Percentiles rank a stretch among this genome's conserved stretches.
phyloP scores from a whole-genome alignment of 1,140 invertebrate genomes.

The Chionoecetes opilio region DNA sequence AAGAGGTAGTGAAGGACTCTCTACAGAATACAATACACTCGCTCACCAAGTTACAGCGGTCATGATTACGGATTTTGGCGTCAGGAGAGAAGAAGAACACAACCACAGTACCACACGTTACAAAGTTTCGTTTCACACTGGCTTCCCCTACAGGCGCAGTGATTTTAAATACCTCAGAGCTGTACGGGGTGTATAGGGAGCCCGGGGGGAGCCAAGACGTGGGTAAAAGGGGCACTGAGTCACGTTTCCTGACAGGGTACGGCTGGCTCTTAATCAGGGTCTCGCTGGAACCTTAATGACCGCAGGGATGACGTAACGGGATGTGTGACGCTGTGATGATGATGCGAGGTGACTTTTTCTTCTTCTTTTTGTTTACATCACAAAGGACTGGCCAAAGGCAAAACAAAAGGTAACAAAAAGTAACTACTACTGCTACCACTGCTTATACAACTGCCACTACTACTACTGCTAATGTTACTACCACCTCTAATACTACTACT shows the following conservation, averaged over 20 bases:
- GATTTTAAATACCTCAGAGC: conserved; percentile 30
- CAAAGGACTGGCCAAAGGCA: too few relatives aligned
- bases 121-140: not conserved
- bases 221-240: not conserved
- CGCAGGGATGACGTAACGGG: too few relatives aligned
- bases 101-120: not conserved
- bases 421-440: too few relatives aligned
- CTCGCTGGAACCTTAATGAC: too few relatives aligned
- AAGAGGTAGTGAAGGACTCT: not conserved
- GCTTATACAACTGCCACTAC: too few relatives aligned
- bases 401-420: too few relatives aligned
- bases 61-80: not conserved
- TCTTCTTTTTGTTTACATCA: too few relatives aligned
- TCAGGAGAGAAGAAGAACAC: not conserved
- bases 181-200: not conserved
- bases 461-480: too few relatives aligned
- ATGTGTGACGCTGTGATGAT: too few relatives aligned
- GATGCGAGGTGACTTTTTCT: too few relatives aligned
- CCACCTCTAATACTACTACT: too few relatives aligned
- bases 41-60: not conserved
- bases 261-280: not conserved
- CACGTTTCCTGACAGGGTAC: not conserved
- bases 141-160: not conserved
- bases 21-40: not conserved
- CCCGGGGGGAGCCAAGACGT: not conserved